Base-by-base conservation (phyloP, 2,113 vertebrate species). In the Lophochroa leadbeateri region DNA sequence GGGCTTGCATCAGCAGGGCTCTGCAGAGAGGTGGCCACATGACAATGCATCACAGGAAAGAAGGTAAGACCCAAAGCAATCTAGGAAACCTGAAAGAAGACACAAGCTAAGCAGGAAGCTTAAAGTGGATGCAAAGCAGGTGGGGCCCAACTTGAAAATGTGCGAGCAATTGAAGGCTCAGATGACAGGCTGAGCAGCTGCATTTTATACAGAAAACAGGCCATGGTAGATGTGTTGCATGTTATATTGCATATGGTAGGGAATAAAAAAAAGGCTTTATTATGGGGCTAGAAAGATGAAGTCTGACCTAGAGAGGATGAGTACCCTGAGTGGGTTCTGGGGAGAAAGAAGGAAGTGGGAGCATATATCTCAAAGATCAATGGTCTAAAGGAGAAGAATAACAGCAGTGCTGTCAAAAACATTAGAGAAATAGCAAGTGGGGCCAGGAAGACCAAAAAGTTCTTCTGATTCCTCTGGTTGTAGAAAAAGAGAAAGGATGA, bases 1-100 rank as follows among this genome's bases (percentile, higher is more conserved):
- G 19, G 20, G 46, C 60, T 67, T 2, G 0, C 52, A 16, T 15
- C 1, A 0, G 11, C 17, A 13, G 50, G 33, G 17, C 25, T 61
- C 46, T 53, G 79, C n/a, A 27, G 39, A 17, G 18, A 1, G 19
- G 35, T n/a, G 49, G 11, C 24, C 68, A 57, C 27, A 11, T 12
- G 27, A 28, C 23, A 9, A 6, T 4, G 17, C 46, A 17, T 43
- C 16, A 13, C 13, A 10, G 35, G 39, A 41, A 68, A 68, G 47
- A 49, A 49, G 60, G 58, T 20, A 47, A 61, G 43, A 80, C 41
- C 33, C 47, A 50, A 44, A 69, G 19, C 31, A 39, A 9, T 3
- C 61, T 27, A 27, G 28, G 35, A 37, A 72, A 69, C 68, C 41
- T 85, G 86, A 53, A 43, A 75, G 23, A 44, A 37, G 35, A 75